Conservation (phyloP, 2,113 vertebrate species). For the Tyto alba region DNA sequence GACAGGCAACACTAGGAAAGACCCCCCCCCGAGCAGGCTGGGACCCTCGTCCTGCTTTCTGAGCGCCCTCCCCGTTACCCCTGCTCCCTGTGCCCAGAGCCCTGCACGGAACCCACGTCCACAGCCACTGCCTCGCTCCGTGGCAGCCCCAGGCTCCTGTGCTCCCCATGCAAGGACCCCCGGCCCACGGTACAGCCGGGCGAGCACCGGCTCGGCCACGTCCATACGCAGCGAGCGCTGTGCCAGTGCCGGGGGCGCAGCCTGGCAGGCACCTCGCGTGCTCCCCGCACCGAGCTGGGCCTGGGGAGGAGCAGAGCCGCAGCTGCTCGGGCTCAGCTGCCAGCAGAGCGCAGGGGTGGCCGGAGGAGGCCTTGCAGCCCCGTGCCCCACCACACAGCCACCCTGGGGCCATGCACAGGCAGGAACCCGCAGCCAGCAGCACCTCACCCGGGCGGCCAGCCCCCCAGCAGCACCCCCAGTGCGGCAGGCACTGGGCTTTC, state of each 20-base stretch:
- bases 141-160: background rate
- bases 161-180: fast-evolving
- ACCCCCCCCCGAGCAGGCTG: background rate
- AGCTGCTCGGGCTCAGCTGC: background rate
- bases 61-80: background rate
- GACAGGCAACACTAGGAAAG: background rate
- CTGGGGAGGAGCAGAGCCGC: background rate
- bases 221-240: fast-evolving
- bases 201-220: fast-evolving
- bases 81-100: background rate
- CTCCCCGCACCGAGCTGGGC: fast-evolving
- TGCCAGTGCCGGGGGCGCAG: background rate
- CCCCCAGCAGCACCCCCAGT: background rate
- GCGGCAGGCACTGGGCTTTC: background rate
- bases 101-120: background rate
- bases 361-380: fast-evolving
- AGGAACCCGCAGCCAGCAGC: background rate
- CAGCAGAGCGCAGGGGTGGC: background rate
- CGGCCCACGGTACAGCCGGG: fast-evolving
- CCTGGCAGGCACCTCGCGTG: background rate
- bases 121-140: fast-evolving
- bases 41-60: fast-evolving
- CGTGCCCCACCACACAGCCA: fast-evolving
- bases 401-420: fast-evolving
- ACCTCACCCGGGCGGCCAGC: background rate